Base-by-base conservation (phyloP, 2,888 invertebrate species). In the Napeogenes inachia region DNA sequence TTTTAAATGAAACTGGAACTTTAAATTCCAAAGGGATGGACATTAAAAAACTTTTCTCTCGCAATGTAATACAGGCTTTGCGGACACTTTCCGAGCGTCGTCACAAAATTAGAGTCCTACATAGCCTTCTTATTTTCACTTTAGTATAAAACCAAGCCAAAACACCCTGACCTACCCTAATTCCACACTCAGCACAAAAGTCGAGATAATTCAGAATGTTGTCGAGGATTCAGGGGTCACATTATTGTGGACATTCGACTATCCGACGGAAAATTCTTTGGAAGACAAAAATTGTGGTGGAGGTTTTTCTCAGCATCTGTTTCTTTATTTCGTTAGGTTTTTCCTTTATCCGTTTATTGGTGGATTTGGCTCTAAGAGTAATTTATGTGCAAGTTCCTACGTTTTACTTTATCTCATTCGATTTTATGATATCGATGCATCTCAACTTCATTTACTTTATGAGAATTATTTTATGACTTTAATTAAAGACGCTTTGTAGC, bases 241-340 rank as follows among this genome's bases (percentile, higher is more conserved):
- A 70, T 71, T 69, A 75, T 62, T 64, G 68, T 81, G 81, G 84
- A 66, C 68, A 64, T 66, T 72, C 71, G 77, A 75, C 73, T 76
- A 82, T 78, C 82, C 75, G 77, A 78, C 79, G 61, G 78, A 78
- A 81, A 80, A 83, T 82, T 80, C 76, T 75, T 71, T 73, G 74
- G 73, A 74, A 73, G 75, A 78, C 80, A 82, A 80, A 82, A 84
- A 82, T 82, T 82, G 80, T 72, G 78, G 79, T 71, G 67, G 69
- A 73, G 79, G 77, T 83, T 85, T 84, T 81, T 79, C 67, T 78
- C 75, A 66, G 61, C 77, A 73, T 79, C 80, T 82, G 82, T 82
- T 85, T 82, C 82, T 82, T 82, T 87, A 84, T 85, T 85, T 82
- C 80, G 81, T 80, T 81, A 79, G 77, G 70, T 73, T 70, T 68